phyloP scores from a whole-genome alignment of 2,888 invertebrate species.

The Phyllotreta cruciferae region DNA sequence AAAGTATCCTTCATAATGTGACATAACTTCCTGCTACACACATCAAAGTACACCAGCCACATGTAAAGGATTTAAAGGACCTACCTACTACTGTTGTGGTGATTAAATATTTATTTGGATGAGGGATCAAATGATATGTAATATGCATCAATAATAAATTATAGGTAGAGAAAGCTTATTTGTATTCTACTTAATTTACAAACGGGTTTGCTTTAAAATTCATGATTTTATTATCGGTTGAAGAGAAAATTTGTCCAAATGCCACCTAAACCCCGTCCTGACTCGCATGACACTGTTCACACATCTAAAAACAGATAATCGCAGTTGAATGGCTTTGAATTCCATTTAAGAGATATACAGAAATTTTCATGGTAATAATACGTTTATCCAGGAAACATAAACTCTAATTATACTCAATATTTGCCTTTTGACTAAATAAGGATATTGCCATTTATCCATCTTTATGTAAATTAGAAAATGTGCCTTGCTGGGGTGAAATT shows the following conservation, averaged over 20 bases:
- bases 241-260: background rate
- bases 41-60: background rate
- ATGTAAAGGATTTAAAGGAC: too few relatives aligned
- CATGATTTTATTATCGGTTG: too few relatives aligned
- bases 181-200: too few relatives aligned
- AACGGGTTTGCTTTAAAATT: too few relatives aligned
- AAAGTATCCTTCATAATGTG: background rate
- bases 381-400: slow-evolving; percentile 8
- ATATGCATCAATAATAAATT: too few relatives aligned
- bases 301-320: slow-evolving; percentile 24
- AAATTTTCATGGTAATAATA: slow-evolving; percentile 20
- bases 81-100: too few relatives aligned
- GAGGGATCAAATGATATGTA: too few relatives aligned
- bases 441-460: background rate
- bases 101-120: too few relatives aligned
- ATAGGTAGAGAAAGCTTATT: too few relatives aligned
- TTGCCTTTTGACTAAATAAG: slow-evolving; percentile 6
- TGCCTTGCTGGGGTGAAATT: too few relatives aligned
- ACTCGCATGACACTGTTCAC: slow-evolving; percentile 1
- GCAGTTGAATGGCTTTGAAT: slow-evolving; percentile 20
- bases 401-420: slow-evolving; percentile 18
- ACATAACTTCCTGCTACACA: too few relatives aligned
- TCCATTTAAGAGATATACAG: slow-evolving; percentile 17
- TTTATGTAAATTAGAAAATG: too few relatives aligned
- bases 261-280: background rate